A percentile compares a stretch with the other conserved stretches of the same genome.
These are phyloP conservation scores for Cetonia aurata DNA, from an alignment of 2,888 invertebrate species.

Conservation along the genomic window DNA sequence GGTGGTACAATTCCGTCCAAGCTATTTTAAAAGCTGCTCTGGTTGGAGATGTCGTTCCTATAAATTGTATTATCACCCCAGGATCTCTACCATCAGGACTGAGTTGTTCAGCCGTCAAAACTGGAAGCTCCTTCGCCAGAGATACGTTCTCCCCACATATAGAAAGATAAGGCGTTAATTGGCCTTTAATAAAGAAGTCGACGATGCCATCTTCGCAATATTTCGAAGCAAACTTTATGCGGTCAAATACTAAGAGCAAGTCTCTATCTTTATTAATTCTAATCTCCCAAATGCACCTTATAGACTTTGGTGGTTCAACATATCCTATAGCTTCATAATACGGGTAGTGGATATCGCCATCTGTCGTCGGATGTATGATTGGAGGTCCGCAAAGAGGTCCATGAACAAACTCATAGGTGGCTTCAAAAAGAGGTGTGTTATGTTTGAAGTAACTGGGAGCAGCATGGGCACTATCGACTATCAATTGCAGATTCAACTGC, in stretches of 20 bases:
- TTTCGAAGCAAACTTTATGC: conserved; percentile 86
- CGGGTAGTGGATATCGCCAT: conserved; percentile 90
- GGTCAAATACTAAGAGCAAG: conserved; percentile 88
- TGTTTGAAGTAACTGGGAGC: conserved; percentile 91
- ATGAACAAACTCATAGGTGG: conserved; percentile 89
- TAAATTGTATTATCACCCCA: conserved; percentile 76
- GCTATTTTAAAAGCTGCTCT: conserved; percentile 89
- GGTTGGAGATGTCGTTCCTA: conserved; percentile 75
- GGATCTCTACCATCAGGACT: conserved; percentile 74
- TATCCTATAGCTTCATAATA: conserved; percentile 83
- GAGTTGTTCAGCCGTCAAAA: conserved; percentile 82
- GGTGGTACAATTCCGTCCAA: conserved; percentile 90
- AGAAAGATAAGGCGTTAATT: conserved; percentile 81
- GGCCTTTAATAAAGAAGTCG: conserved; percentile 75
- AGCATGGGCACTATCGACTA: conserved; percentile 87
- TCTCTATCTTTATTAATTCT: conserved; percentile 87
- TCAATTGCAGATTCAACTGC: conserved; percentile 83
- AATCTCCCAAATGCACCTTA: conserved; percentile 70
- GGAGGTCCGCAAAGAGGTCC: conserved; percentile 90
- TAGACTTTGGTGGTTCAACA: conserved; percentile 76
- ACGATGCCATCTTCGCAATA: conserved; percentile 89
- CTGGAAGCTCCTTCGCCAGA: conserved; percentile 82
- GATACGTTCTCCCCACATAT: conserved; percentile 91
- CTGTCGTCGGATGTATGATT: conserved; percentile 81
- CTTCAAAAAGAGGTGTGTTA: conserved; percentile 85